phyloP scores from a whole-genome alignment of 2,113 vertebrate genomes.

The Pelvicachromis taeniatus region DNA sequence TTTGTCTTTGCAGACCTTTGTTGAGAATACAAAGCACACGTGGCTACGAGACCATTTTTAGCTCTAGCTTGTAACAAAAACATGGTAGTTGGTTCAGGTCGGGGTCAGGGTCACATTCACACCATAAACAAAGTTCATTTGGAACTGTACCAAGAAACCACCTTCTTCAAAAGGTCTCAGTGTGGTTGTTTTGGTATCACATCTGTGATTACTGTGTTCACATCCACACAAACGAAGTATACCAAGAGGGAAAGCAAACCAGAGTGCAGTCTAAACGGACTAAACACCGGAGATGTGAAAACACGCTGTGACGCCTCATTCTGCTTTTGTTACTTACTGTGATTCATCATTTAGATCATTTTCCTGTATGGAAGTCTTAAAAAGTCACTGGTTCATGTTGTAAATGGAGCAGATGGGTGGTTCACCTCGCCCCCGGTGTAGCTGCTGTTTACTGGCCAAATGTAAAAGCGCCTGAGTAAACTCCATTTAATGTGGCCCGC shows the following conservation, averaged over 20 bases:
- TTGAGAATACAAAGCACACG: not conserved
- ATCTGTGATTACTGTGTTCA: not conserved
- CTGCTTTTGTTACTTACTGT: not conserved
- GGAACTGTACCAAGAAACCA: not conserved
- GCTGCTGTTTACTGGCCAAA: not conserved
- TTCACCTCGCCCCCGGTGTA: not conserved
- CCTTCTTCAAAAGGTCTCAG: not conserved
- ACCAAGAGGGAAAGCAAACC: not conserved
- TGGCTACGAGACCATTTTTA: not conserved
- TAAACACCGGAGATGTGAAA: not conserved
- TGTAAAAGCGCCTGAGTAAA: slow-evolving; percentile 81
- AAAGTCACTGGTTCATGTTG: not conserved
- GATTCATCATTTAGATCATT: not conserved
- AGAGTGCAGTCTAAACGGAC: not conserved
- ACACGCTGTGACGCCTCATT: not conserved
- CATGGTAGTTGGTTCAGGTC: not conserved
- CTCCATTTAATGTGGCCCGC: slow-evolving; percentile 89
- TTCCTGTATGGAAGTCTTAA: not conserved
- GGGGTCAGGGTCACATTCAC: not conserved
- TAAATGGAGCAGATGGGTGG: not conserved
- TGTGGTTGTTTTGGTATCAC: not conserved
- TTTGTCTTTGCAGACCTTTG: not conserved
- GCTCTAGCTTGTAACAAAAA: not conserved
- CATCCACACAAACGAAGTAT: not conserved
- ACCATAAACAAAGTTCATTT: not conserved